phyloP scores from a whole-genome alignment of 2,113 vertebrate genomes.

The Pituophis catenifer region DNA sequence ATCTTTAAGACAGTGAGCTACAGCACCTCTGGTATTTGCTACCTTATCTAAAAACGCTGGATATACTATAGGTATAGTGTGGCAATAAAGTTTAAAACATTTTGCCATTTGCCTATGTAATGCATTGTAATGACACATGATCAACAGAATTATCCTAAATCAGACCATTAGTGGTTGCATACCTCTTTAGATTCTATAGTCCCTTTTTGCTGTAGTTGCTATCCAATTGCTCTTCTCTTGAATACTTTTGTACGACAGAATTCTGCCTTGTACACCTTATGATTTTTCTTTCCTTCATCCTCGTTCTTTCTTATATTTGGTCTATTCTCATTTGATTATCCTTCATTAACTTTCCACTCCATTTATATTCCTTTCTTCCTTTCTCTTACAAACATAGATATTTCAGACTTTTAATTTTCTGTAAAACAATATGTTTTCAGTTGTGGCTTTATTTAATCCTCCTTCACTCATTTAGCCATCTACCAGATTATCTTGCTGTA shows the following conservation, averaged over 20 bases:
- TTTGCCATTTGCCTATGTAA: background rate
- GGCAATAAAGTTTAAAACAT: background rate
- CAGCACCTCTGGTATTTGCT: background rate
- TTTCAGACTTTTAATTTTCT: background rate
- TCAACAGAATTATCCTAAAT: background rate
- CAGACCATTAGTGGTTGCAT: background rate
- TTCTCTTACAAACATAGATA: background rate
- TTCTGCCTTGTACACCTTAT: background rate
- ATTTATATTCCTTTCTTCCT: background rate
- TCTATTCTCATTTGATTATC: background rate
- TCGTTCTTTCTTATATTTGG: background rate
- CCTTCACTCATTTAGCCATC: background rate
- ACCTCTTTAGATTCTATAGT: background rate
- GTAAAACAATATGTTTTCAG: background rate
- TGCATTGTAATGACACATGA: background rate
- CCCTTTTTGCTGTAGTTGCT: background rate
- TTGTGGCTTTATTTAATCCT: background rate
- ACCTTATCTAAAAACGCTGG: background rate
- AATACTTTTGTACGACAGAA: background rate
- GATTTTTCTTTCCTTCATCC: background rate
- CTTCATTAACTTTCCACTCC: background rate
- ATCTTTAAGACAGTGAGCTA: too few species aligned
- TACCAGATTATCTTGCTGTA: background rate
- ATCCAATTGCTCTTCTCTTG: background rate
- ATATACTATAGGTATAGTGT: background rate